Conservation (phyloP, 2,113 vertebrate species). For the Ursus arctos region DNA sequence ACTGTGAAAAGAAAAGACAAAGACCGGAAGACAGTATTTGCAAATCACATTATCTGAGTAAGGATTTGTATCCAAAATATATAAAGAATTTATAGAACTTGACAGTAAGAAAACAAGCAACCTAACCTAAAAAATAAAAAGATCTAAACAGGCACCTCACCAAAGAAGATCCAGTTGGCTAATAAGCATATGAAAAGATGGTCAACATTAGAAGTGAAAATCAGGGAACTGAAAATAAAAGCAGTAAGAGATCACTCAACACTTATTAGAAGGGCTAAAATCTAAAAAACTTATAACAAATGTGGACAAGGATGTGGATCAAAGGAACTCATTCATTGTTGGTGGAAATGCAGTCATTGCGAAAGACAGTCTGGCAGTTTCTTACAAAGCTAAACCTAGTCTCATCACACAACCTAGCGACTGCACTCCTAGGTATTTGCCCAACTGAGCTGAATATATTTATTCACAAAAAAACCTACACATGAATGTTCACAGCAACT, state of each 20-base stretch:
- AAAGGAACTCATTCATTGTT: not conserved
- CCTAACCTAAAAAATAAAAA: not conserved
- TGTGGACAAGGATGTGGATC: not conserved
- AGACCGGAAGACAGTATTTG: not conserved
- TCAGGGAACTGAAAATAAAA: not conserved
- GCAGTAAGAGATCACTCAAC: no score
- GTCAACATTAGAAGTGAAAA: not conserved
- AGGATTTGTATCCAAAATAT: not conserved
- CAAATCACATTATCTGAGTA: not conserved
- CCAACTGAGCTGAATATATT: not conserved
- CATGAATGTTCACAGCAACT: not conserved
- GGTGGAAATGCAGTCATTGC: not conserved
- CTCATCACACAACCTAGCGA: not conserved
- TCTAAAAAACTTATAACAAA: not conserved
- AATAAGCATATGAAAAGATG: not conserved
- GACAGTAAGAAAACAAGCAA: not conserved
- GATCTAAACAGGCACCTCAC: not conserved
- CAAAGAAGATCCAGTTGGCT: not conserved
- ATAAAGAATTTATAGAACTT: not conserved
- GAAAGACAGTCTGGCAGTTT: not conserved
- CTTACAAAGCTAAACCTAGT: not conserved
- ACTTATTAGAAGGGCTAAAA: not conserved
- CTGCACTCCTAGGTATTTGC: not conserved
- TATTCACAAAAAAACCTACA: not conserved
- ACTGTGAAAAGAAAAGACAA: not conserved